A percentile compares a stretch with the other conserved stretches of the same genome.
phyloP scores from a whole-genome alignment of 2,797 vertebrate genomes.

The Schizopygopsis malacanthus region DNA sequence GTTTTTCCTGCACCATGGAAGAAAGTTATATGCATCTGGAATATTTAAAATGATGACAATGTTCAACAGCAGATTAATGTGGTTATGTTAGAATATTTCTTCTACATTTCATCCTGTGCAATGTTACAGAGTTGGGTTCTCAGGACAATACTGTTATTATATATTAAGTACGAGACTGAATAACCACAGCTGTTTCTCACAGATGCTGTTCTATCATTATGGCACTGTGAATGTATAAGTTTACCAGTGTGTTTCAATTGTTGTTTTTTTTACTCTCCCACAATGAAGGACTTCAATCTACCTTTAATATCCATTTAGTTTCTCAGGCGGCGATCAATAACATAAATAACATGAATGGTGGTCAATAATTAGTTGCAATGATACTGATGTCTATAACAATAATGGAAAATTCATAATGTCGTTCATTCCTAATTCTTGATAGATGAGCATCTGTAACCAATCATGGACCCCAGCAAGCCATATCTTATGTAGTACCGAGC shows the following conservation, averaged over 20 bases:
- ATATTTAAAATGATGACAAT: neutral
- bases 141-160: neutral
- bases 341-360: slow-evolving; percentile 62
- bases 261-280: neutral
- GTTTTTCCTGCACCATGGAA: neutral
- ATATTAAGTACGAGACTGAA: slow-evolving; percentile 9
- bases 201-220: neutral
- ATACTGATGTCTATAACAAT: slow-evolving; percentile 70
- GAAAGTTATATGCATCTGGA: neutral
- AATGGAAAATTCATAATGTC: slow-evolving; percentile 76
- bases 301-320: slow-evolving; percentile 30
- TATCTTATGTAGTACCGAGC: slow-evolving; percentile 49
- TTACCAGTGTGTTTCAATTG: neutral
- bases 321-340: slow-evolving; percentile 34
- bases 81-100: neutral
- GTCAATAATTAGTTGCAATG: slow-evolving; percentile 72
- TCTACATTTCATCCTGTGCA: neutral
- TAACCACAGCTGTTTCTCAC: neutral
- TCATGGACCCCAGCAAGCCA: slow-evolving; percentile 64
- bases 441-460: slow-evolving; percentile 66
- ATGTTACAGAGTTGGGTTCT: neutral
- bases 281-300: neutral
- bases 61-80: neutral
- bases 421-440: slow-evolving; percentile 71
- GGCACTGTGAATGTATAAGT: neutral